phyloP scores from a whole-genome alignment of 1,140 invertebrate genomes.

The Pararge aegeria region DNA sequence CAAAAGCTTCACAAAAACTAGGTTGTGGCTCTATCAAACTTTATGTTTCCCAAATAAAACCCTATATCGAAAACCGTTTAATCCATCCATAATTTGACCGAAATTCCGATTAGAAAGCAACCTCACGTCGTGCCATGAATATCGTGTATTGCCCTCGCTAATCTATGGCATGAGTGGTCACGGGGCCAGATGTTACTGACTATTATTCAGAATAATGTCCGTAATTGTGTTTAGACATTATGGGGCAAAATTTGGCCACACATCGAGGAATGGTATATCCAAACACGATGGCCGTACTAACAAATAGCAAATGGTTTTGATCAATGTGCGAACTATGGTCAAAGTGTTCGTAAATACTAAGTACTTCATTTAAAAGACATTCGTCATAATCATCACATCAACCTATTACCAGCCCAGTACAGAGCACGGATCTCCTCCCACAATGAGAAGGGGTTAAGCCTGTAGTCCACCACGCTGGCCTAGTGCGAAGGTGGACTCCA shows the following conservation, averaged over 20 bases:
- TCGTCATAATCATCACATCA: too few relatives aligned
- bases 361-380: background rate
- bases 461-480: too few relatives aligned
- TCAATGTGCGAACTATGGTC: too few relatives aligned
- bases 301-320: background rate
- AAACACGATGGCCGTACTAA: background rate
- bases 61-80: background rate
- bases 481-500: too few relatives aligned
- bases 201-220: conserved; percentile 27
- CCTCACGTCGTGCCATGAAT: conserved; percentile 7
- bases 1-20: too few relatives aligned
- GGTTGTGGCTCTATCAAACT: too few relatives aligned
- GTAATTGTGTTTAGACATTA: conserved; percentile 28
- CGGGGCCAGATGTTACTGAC: conserved; percentile 23
- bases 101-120: conserved; percentile 5
- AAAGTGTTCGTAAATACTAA: too few relatives aligned
- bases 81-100: background rate
- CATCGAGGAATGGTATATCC: background rate
- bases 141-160: conserved; percentile 13
- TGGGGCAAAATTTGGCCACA: conserved; percentile 15
- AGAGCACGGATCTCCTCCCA: too few relatives aligned
- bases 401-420: too few relatives aligned
- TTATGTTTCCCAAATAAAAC: too few relatives aligned
- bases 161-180: conserved; percentile 24
- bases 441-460: too few relatives aligned